A percentile compares a stretch with the other conserved stretches of the same genome.
These are phyloP conservation scores for Eulimnadia texana DNA, from an alignment of 1,140 invertebrate species.

Conservation along the genomic window DNA sequence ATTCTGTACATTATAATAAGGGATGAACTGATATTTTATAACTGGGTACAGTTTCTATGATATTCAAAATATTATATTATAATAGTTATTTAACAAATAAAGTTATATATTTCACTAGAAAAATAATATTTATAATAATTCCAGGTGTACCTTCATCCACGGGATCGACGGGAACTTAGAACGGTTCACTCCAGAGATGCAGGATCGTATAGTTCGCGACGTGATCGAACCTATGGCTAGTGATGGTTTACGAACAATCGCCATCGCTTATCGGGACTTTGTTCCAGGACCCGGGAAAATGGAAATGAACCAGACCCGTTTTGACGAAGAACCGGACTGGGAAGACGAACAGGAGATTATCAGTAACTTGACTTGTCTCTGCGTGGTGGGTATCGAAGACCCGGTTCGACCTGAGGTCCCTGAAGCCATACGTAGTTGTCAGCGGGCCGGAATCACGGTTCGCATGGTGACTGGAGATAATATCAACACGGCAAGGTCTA, in stretches of 20 bases:
- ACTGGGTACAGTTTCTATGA: no score
- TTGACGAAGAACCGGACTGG: constrained; percentile 39
- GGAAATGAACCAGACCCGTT: constrained; percentile 23
- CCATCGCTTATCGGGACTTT: constrained; percentile 40
- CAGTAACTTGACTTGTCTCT: constrained; percentile 39
- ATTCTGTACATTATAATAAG: no score
- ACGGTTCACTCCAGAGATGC: constrained; percentile 81
- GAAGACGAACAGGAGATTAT: constrained; percentile 41
- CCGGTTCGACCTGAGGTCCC: constrained; percentile 50
- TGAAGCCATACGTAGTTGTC: constrained; percentile 40
- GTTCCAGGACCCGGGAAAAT: constrained; percentile 24
- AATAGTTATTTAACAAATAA: no score
- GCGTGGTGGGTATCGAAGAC: constrained; percentile 49
- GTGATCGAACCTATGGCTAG: constrained; percentile 85
- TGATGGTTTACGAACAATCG: constrained; percentile 46
- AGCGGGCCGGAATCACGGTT: constrained; percentile 44
- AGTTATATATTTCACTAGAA: no score
- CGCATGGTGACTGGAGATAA: constrained; percentile 56
- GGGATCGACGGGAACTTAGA: constrained; percentile 79
- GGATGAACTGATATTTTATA: no score
- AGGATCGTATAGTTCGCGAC: constrained; percentile 78
- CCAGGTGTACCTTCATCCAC: constrained; percentile 89
- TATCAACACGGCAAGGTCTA: constrained; percentile 48
- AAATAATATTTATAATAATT: no score
- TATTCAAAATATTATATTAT: no score